phyloP scores from a whole-genome alignment of 2,888 invertebrate genomes.

The Fragum fragum region DNA sequence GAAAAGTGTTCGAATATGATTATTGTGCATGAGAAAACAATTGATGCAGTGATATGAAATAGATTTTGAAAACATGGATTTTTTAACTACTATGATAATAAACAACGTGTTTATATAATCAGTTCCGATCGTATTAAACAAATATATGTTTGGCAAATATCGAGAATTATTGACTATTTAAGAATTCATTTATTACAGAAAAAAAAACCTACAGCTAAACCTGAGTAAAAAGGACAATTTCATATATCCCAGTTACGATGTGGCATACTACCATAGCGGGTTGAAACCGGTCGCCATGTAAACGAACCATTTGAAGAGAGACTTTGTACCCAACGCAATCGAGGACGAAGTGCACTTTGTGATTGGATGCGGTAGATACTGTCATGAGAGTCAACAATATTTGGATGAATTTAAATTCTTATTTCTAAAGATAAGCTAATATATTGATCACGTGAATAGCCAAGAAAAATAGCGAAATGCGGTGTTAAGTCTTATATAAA shows the following conservation, averaged over 20 bases:
- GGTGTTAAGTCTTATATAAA: too few relatives aligned
- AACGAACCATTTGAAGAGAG: conserved; percentile 28
- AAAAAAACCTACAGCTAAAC: conserved; percentile 7
- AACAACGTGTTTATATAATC: not conserved
- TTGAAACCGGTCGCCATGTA: conserved; percentile 41
- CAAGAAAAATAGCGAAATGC: too few relatives aligned
- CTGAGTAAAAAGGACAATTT: conserved; percentile 12
- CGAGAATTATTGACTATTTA: conserved; percentile 14
- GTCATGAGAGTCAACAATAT: too few relatives aligned
- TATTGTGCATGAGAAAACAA: conserved; percentile 16
- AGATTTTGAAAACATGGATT: not conserved
- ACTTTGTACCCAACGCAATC: conserved; percentile 1
- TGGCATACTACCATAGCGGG: conserved; percentile 30
- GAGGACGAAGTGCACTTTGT: conserved; percentile 37
- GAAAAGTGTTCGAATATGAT: conserved; percentile 24
- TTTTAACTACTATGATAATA: not conserved
- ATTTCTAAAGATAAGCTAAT: too few relatives aligned
- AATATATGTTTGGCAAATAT: not conserved
- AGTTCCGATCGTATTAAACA: not conserved
- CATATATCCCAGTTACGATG: conserved; percentile 32
- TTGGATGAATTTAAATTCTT: too few relatives aligned
- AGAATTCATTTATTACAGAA: conserved; percentile 2
- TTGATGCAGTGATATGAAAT: conserved; percentile 31
- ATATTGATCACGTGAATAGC: too few relatives aligned
- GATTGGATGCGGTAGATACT: too few relatives aligned